Percentiles rank a stretch among this genome's conserved stretches.
Conservation (phyloP, 2,888 invertebrate species). For the Holacanthella duospinosa region DNA sequence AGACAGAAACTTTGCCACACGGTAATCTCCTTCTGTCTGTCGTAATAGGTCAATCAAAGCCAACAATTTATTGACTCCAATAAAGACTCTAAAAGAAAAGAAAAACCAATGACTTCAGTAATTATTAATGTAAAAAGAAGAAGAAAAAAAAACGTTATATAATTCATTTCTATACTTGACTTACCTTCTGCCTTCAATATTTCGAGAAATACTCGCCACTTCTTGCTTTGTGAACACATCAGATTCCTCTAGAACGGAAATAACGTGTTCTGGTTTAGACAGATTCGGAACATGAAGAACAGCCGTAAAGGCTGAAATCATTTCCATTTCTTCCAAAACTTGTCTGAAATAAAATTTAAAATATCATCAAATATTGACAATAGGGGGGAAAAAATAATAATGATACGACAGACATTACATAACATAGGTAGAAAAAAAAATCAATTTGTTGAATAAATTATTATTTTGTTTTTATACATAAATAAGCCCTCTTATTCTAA, state of each 20-base stretch:
- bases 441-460: too few relatives aligned
- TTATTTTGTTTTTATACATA: too few relatives aligned
- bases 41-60: constrained; percentile 90
- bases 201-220: constrained; percentile 58
- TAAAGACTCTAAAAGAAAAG: constrained; percentile 65
- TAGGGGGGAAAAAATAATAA: too few relatives aligned
- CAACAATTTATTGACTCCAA: constrained; percentile 90
- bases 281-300: constrained; percentile 86
- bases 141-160: too few relatives aligned
- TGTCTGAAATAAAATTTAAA: constrained; percentile 58
- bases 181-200: constrained; percentile 67
- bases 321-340: constrained; percentile 90
- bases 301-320: constrained; percentile 74
- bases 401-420: too few relatives aligned
- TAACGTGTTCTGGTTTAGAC: constrained; percentile 69
- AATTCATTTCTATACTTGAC: too few relatives aligned
- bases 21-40: constrained; percentile 67
- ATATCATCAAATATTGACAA: too few relatives aligned
- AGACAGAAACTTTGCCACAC: constrained; percentile 77
- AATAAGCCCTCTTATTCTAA: too few relatives aligned
- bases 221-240: constrained; percentile 68
- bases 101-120: background rate
- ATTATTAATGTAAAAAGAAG: too few relatives aligned
- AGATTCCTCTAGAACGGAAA: constrained; percentile 68
- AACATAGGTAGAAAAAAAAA: too few relatives aligned